Conservation (phyloP, 1,140 invertebrate genomes). For the Pseudomyrmex flavicornis region DNA sequence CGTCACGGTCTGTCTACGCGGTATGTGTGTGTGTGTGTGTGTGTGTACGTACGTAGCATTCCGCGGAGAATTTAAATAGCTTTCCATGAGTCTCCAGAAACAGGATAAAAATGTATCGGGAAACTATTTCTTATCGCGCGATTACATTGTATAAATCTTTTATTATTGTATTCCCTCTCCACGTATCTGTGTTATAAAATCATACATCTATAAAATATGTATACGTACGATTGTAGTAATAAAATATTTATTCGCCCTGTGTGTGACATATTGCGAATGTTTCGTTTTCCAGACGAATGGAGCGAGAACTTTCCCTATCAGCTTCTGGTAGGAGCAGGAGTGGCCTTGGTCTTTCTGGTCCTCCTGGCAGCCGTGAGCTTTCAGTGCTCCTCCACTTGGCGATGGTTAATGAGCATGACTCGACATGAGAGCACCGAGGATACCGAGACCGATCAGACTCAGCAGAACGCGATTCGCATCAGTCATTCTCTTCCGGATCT, state of each 20-base stretch:
- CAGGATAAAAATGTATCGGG: background rate
- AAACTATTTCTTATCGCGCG: background rate
- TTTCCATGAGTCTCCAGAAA: background rate
- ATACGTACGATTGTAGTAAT: background rate
- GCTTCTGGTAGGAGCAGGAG: constrained; percentile 85
- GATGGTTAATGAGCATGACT: constrained; percentile 87
- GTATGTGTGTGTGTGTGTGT: too few species aligned
- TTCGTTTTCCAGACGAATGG: constrained; percentile 82
- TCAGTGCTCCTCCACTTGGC: constrained; percentile 90
- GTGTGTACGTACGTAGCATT: background rate
- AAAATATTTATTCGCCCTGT: background rate
- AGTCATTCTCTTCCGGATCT: constrained; percentile 91
- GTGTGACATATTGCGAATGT: background rate
- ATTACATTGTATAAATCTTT: background rate
- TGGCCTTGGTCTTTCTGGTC: constrained; percentile 88
- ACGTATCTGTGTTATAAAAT: too few species aligned
- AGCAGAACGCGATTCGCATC: constrained; percentile 89
- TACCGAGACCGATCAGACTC: constrained; percentile 86
- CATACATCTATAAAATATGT: background rate
- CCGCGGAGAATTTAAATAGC: background rate
- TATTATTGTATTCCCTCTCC: background rate
- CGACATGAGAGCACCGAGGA: constrained; percentile 85
- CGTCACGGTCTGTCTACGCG: constrained; percentile 5
- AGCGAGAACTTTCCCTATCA: constrained; percentile 83
- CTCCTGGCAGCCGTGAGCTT: constrained; percentile 89